These are phyloP conservation scores for Tinea trinotella DNA, from an alignment of 2,888 invertebrate species.

Conservation along the genomic window DNA sequence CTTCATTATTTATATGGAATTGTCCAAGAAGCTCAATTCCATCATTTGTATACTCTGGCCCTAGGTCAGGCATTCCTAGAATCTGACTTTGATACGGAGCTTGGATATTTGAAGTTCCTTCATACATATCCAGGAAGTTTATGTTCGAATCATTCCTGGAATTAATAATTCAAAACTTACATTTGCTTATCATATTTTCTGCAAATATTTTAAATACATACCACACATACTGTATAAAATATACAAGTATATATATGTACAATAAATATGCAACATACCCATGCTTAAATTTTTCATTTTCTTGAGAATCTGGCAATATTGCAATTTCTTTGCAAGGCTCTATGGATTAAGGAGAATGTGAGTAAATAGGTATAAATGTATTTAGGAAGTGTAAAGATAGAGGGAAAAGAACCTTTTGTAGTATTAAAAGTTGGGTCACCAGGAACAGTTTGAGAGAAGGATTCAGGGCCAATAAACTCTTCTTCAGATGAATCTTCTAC, in stretches of 20 bases:
- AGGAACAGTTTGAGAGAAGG: not conserved
- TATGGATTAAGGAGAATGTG: not conserved
- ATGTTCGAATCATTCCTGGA: too few species aligned
- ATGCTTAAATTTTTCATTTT: not conserved
- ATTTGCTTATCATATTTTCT: too few species aligned
- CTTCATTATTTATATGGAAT: slow-evolving; percentile 50
- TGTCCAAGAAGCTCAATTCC: slow-evolving; percentile 50
- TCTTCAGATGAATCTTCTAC: slow-evolving; percentile 5
- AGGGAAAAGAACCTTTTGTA: not conserved
- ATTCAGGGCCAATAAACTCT: not conserved
- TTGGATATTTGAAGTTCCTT: not conserved
- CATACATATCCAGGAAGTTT: not conserved
- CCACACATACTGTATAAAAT: too few species aligned
- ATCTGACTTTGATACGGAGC: not conserved
- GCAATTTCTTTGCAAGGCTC: not conserved
- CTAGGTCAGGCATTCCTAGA: slow-evolving; percentile 53
- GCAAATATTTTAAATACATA: too few species aligned
- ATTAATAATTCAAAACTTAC: too few species aligned
- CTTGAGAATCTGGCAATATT: not conserved
- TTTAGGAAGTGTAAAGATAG: not conserved
- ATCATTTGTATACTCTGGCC: slow-evolving; percentile 35
- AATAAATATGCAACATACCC: too few species aligned
- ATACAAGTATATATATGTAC: too few species aligned
- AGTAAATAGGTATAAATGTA: not conserved
- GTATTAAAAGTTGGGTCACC: not conserved